Percentiles rank a stretch among this genome's conserved stretches.
phyloP scores from a whole-genome alignment of 2,888 invertebrate species.

The Ditylenchus weischeri region DNA sequence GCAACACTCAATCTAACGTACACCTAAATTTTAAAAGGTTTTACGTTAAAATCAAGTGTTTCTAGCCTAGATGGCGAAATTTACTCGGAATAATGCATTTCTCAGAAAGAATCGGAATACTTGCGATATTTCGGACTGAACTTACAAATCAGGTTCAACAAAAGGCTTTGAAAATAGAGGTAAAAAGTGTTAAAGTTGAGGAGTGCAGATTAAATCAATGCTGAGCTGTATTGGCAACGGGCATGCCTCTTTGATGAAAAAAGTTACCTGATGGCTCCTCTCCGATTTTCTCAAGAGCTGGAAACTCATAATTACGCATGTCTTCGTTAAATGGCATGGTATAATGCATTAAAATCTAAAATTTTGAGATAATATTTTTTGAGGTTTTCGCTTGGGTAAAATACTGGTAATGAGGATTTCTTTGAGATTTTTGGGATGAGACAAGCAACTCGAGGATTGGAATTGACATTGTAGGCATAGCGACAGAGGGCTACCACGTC shows the following conservation, averaged over 20 bases:
- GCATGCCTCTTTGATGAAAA: not conserved
- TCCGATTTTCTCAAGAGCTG: conserved; percentile 20
- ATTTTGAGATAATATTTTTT: not conserved
- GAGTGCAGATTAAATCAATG: too few species aligned
- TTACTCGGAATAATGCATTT: too few species aligned
- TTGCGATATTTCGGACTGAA: too few species aligned
- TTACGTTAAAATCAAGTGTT: too few species aligned
- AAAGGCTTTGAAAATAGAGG: too few species aligned
- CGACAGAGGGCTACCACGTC: conserved; percentile 35
- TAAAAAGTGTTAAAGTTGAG: too few species aligned
- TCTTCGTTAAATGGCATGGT: conserved; percentile 35
- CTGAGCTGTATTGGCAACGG: too few species aligned
- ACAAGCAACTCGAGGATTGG: conserved; percentile 26
- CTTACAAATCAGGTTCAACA: too few species aligned
- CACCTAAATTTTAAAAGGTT: too few species aligned
- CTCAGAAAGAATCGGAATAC: too few species aligned
- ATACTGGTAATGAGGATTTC: conserved; percentile 23
- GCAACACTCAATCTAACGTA: too few species aligned
- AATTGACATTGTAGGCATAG: conserved; percentile 34
- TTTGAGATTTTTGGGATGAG: conserved; percentile 37
- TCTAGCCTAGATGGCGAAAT: too few species aligned
- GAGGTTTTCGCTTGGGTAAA: not conserved
- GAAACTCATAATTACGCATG: conserved; percentile 34
- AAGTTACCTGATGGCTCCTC: conserved; percentile 12
- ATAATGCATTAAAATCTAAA: conserved; percentile 39